Percentiles rank a stretch among this genome's conserved stretches.
Conservation (phyloP, 30 jellyfish, hydroid and myxozoan genomes). For the Rhopilema esculentum region DNA sequence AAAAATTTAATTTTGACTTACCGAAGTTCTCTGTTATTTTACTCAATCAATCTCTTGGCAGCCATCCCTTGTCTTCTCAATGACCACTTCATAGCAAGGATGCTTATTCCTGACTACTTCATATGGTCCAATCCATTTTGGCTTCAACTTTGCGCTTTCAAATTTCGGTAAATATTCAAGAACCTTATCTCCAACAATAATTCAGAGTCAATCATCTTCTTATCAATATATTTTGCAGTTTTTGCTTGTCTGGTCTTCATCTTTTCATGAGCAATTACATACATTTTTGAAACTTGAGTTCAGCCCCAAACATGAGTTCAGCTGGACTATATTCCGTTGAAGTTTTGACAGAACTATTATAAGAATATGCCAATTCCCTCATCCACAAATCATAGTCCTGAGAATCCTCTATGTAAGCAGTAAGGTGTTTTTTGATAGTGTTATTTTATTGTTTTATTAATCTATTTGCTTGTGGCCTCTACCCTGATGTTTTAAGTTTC, state of each 20-base stretch:
- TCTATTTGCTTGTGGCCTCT: no score
- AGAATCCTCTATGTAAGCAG: no score
- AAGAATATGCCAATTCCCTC: no score
- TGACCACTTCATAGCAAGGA: background rate
- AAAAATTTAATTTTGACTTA: background rate
- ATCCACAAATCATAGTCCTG: no score
- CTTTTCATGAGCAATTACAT: no score
- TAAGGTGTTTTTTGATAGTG: no score
- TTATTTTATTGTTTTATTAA: no score
- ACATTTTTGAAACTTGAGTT: no score
- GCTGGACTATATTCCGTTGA: no score
- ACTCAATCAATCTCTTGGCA: constrained; percentile 7
- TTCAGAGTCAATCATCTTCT: constrained; percentile 15
- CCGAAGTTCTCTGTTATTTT: background rate
- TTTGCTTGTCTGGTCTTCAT: background rate
- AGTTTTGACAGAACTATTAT: no score
- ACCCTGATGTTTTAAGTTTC: no score
- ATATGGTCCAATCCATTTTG: constrained; percentile 20
- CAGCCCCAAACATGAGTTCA: no score
- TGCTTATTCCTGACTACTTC: background rate
- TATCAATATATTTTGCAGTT: constrained; percentile 2
- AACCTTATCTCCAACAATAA: background rate
- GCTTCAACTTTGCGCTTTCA: constrained; percentile 7
- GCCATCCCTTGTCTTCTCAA: background rate
- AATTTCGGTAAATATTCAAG: constrained; percentile 9